Evolutionary conservation across 2,113 vertebrate genomes (phyloP).

Genomic region (Cyrtonyx montezumae): DNA sequence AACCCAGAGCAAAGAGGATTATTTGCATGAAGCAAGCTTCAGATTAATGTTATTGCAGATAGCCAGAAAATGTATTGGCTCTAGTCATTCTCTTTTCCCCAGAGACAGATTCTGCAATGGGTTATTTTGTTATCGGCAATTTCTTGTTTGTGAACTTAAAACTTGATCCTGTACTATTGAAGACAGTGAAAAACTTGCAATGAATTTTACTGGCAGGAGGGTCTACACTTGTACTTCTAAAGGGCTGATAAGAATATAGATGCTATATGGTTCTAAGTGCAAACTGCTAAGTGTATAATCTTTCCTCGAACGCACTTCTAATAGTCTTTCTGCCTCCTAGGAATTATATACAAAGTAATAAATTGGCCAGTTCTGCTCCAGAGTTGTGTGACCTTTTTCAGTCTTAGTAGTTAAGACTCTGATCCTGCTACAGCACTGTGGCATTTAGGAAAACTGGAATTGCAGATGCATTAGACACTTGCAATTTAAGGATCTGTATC

Average conservation of each 20-base stretch:
- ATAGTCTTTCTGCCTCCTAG: not conserved
- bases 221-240: not conserved
- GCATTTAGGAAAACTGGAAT: not conserved
- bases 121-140: not conserved
- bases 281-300: not conserved
- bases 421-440: not conserved
- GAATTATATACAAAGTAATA: not conserved
- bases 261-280: not conserved
- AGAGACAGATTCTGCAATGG: not conserved
- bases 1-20: conserved; percentile 45
- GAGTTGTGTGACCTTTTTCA: not conserved
- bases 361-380: not conserved
- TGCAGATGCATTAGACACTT: not conserved
- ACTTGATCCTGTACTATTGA: not conserved
- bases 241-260: not conserved
- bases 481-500: not conserved
- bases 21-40: conserved; percentile 29
- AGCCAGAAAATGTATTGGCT: conserved; percentile 18
- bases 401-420: not conserved
- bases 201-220: not conserved
- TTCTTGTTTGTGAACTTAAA: not conserved
- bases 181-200: not conserved
- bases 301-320: not conserved
- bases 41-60: conserved; percentile 44
- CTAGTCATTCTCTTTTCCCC: not conserved